Evolutionary conservation across 2,888 invertebrate species (phyloP).

Genomic region (Trichogramma evanescens): DNA sequence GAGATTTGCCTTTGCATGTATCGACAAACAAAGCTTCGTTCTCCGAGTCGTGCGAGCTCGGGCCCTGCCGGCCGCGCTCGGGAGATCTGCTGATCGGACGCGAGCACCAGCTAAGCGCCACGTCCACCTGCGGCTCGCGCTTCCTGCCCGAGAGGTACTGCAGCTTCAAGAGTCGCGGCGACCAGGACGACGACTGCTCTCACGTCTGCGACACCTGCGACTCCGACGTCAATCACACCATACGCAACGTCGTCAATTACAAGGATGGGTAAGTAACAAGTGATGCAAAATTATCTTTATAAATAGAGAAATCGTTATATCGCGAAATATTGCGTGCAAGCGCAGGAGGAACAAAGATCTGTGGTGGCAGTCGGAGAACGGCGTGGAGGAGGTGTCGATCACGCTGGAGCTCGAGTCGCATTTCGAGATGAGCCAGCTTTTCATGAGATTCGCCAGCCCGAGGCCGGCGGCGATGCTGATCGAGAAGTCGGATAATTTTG

Average conservation of each 20-base stretch:
- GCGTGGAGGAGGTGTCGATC: constrained; percentile 86
- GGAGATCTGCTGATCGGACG: constrained; percentile 97
- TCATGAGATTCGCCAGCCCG: constrained; percentile 96
- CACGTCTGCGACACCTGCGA: constrained; percentile 90
- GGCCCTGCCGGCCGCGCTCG: constrained; percentile 98
- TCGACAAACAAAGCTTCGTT: too few relatives aligned
- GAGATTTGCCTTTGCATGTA: too few relatives aligned
- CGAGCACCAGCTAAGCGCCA: constrained; percentile 76
- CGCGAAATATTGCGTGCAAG: too few relatives aligned
- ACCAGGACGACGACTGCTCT: constrained; percentile 55
- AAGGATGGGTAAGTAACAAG: too few relatives aligned
- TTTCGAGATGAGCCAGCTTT: constrained; percentile 98
- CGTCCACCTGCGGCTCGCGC: constrained; percentile 91
- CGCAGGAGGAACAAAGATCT: neutral
- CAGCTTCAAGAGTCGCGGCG: constrained; percentile 64
- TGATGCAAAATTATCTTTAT: constrained; percentile 26
- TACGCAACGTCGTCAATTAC: constrained; percentile 78
- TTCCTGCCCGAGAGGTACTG: constrained; percentile 93
- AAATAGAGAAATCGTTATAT: neutral
- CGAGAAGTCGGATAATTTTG: constrained; percentile 92
- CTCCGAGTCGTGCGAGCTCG: constrained; percentile 66
- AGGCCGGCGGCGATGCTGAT: constrained; percentile 97
- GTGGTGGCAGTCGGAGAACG: constrained; percentile 99
- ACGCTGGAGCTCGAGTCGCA: constrained; percentile 95
- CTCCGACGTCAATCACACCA: constrained; percentile 72